Evolutionary conservation across 2,888 invertebrate genomes (phyloP), one percentile per base, ranked within the genome.

Genomic region (Apodemia duryi): DNA sequence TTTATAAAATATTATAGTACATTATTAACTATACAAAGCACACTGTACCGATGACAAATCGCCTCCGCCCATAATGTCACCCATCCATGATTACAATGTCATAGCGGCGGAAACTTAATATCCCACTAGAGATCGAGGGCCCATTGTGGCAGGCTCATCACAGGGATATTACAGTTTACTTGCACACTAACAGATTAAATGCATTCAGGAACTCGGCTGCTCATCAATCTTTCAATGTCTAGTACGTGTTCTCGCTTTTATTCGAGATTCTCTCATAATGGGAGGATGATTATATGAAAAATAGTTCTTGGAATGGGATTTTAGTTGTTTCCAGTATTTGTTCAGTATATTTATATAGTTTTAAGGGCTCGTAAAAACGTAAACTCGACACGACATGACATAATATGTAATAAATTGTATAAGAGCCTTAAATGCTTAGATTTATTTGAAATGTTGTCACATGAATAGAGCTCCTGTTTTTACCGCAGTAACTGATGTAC

Each of bases 41-140:
- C 4, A 46, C 13, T 11, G 2, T 5, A 7, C 38, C 6, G 43
- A 32, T 29, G 35, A 52, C 54, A 32, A 57, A 57, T 57, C 57
- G 52, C 32, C 35, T 52, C 43, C 63, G 46, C 54, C 29, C 57
- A 32, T 57, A 57, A 57, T 35, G 32, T 35, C 57, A 57, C 32
- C 32, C 32, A 32, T 65, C 63, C 64, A 51, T 63, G 60, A 72
- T 79, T 80, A 78, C 81, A 83, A 78, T 81, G 82, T 83, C 74
- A 77, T 75, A 75, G 75, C 77, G 74, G 76, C 84, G 83, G 86
- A 84, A 85, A 84, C 83, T 83, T 86, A 86, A 87, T 87, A 86
- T 84, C 84, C 71, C 78, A 77, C 73, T 71, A 75, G 81, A 86
- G 84, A 86, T 86, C 79, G 82, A 81, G 79, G 72, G 77, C 68